Percentiles rank a stretch among this genome's conserved stretches.
phyloP scores from a whole-genome alignment of 2,888 invertebrate genomes.

The Meandrusa payeni region DNA sequence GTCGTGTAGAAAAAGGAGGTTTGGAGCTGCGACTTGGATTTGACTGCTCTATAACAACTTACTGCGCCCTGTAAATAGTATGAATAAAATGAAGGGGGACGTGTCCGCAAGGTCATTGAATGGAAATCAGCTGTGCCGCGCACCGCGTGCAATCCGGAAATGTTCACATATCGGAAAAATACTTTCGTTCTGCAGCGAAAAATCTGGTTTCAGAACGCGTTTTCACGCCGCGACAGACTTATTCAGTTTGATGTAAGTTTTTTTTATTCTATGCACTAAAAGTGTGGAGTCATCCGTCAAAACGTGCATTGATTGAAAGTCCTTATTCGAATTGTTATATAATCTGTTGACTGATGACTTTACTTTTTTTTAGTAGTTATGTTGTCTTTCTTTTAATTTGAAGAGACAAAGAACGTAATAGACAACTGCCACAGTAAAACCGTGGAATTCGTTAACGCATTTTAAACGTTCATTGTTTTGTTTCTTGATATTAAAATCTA shows the following conservation, averaged over 20 bases:
- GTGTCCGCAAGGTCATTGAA: conserved; percentile 66
- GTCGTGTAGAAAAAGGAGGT: conserved; percentile 73
- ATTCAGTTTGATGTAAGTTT: conserved; percentile 50
- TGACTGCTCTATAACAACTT: conserved; percentile 47
- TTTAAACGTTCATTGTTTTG: background rate
- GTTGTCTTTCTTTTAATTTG: background rate
- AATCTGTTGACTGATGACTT: background rate
- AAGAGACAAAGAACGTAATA: background rate
- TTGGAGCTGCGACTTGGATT: conserved; percentile 34
- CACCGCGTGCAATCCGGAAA: conserved; percentile 64
- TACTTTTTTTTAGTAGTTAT: background rate
- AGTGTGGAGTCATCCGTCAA: conserved; percentile 7
- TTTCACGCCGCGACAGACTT: conserved; percentile 33
- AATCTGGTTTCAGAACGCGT: conserved; percentile 34
- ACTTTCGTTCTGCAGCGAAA: conserved; percentile 29
- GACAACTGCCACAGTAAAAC: background rate
- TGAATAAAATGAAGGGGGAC: conserved; percentile 56
- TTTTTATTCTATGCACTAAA: conserved; percentile 27
- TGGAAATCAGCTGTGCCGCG: conserved; percentile 72
- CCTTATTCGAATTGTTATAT: background rate
- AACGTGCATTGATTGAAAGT: conserved; percentile 1
- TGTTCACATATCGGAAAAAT: conserved; percentile 38
- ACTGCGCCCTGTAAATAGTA: conserved; percentile 63
- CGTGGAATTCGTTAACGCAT: background rate
- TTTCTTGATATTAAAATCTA: background rate